phyloP scores from a whole-genome alignment of 2,797 vertebrate genomes.

The Remorina albescens region DNA sequence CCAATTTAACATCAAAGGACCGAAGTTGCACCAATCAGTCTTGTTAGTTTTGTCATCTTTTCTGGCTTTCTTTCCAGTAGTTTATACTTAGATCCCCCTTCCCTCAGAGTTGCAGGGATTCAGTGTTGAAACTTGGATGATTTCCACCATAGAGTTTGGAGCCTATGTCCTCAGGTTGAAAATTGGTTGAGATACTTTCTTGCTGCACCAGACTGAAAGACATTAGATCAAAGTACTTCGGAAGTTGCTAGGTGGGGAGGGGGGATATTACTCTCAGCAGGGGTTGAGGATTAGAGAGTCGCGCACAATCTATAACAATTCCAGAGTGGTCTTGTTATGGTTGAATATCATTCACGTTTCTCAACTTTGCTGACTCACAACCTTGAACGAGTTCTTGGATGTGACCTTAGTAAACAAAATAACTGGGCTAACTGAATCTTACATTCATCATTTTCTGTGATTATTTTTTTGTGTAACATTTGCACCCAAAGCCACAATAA shows the following conservation, averaged over 20 bases:
- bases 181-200: slow-evolving; percentile 29
- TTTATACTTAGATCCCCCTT: slow-evolving; percentile 24
- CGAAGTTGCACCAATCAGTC: neutral
- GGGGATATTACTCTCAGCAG: slow-evolving; percentile 44
- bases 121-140: slow-evolving; percentile 8
- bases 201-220: slow-evolving; percentile 31
- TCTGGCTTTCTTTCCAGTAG: neutral
- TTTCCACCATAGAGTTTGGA: neutral
- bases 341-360: slow-evolving; percentile 54
- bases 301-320: slow-evolving; percentile 55
- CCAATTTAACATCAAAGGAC: slow-evolving; percentile 14
- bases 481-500: neutral
- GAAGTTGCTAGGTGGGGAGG: slow-evolving; percentile 25
- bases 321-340: slow-evolving; percentile 37
- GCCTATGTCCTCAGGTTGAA: slow-evolving; percentile 20
- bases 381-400: slow-evolving; percentile 25
- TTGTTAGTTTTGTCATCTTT: slow-evolving; percentile 12
- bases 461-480: neutral
- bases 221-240: slow-evolving; percentile 49
- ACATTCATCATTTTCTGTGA: slow-evolving; percentile 12
- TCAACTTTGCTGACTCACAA: slow-evolving; percentile 23
- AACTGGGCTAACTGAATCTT: neutral
- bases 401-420: slow-evolving; percentile 35
- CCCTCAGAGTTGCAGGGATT: slow-evolving; percentile 17
- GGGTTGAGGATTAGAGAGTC: slow-evolving; percentile 48